Base-by-base conservation (phyloP, 1,140 invertebrate species). In the Charaxes varanes region DNA sequence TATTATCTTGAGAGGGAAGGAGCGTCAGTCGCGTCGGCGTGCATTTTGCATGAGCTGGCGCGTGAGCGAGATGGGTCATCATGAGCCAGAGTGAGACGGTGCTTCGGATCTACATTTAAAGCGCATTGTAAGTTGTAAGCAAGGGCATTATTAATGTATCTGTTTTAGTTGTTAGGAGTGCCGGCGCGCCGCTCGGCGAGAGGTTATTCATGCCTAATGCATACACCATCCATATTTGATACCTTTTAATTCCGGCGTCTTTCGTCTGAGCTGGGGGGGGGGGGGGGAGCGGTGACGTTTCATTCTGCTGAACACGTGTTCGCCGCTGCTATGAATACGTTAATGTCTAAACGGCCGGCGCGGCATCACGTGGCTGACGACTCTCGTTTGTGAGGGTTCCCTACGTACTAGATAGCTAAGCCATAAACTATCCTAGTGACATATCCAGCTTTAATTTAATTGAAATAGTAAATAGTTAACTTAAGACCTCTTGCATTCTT, bases 81-180 rank as follows among this genome's bases (percentile, higher is more conserved):
- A 28, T 10, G 19, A n/a, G 55, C 24, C 46, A 31, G 58, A 73
- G 24, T 48, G 58, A 40, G 64, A 72, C 50, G 46, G 33, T 14
- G 37, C 59, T 62, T 57, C 63, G 63, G 66, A 79, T 82, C 72
- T 82, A 82, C 78, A 82, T 79, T 82, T 82, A 79, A 79, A 82
- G 78, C 72, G 72, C 72, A 78, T 82, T 79, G 78, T 79, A 79
- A 82, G 74, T 82, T 79, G 78, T 79, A 79, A 82, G 74, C 78
- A 79, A 77, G 65, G 62, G 63, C 68, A 82, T 82, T 82, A 82
- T 76, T 78, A 82, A 82, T 82, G 78, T 70, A 79, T 68, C 68
- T 73, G 66, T 73, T 82, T 77, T 73, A 79, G 78, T 79, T 82
- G 72, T 73, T 62, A 61, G 71, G 65, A 71, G 67, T 63, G 64